Base-by-base conservation (phyloP, 2,888 invertebrate species). In the Meloe dianella region DNA sequence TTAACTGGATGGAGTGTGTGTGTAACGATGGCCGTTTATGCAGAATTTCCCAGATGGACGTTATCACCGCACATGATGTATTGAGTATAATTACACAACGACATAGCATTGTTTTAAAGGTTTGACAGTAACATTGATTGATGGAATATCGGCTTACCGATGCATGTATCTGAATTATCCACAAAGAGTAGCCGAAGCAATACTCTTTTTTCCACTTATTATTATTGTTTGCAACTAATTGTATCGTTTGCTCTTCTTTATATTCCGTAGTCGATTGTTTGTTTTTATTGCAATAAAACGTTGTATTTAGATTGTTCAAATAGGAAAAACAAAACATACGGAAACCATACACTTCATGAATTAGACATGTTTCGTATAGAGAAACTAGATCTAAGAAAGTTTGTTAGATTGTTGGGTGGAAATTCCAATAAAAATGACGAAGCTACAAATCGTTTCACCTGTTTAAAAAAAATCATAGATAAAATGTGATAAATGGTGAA, bases 121-220 rank as follows among this genome's bases (percentile, higher is more conserved):
- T 71, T n/a, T 81, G 82, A 82, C 82, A 82, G 81, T 75, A 80
- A 82, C 82, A 82, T 80, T 83, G 83, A 83, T 83, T 81, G 82
- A 83, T 83, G 77, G 80, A 78, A 78, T 79, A 81, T 81, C 77
- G 76, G 74, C 73, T 71, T 76, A 74, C 74, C 78, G 77, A 78
- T 77, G 75, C 77, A 74, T 79, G 77, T 77, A 77, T 73, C 74
- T 73, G 76, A 77, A 79, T 78, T 75, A 78, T 74, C 75, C 74
- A 71, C 57, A 64, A 67, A 71, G 72, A 74, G 73, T 68, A 68
- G 72, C 73, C 70, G 72, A 73, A 74, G 72, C 75, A 74, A 71
- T 74, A 78, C 76, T 78, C 78, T 76, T 9, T 54, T 17, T 17
- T 17, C 7, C 8, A 14, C 2, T 41, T 41, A 7, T 8, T 32